Evolutionary conservation across 2,113 vertebrate genomes (phyloP), one percentile per base, ranked within the genome.

Genomic region (Chamaetylas fuelleborni): DNA sequence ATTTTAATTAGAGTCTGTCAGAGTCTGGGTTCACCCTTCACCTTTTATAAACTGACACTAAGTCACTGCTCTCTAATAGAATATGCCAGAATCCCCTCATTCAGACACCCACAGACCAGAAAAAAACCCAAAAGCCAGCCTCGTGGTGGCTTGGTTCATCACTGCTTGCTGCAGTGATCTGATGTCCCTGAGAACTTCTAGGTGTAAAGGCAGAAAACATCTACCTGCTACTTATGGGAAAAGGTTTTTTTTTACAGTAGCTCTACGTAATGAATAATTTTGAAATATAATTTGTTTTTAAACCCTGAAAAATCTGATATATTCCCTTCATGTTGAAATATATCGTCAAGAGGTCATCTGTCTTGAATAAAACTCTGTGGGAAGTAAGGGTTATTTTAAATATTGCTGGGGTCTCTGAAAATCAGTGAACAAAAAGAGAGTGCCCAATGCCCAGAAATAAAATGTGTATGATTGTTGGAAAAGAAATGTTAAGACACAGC

Each of bases 121-220:
- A 48, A 31, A 26, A 33, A 17, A 0, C 0, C 0, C 24, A 34
- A 50, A 76, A 71, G 9, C 8, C 64, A 72, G 9, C 7, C 19
- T 38, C 6, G 1, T 62, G 17, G 31, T 57, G 31, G 9, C 20
- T 66, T 8, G 2, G 19, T 26, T 57, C 77, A 26, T 42, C 40
- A 42, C 14, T 42, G 40, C 40, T 42, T 50, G 14, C 50, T 24
- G 57, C 51, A 65, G 33, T 15, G 18, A 54, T 33, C 12, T 54
- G 29, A 61, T 16, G 25, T 45, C 34, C 33, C 56, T 70, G 34
- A 95, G 33, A 77, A 61, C 3, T 18, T 34, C 20, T 22, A 19
- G 7, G 19, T 50, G 29, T 12, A 77, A 77, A 3, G n/a, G 61
- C 40, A 79, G 38, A 78, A 77, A 92, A n/a, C 14, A 82, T 40